phyloP scores from a whole-genome alignment of 2,797 vertebrate genomes.

The Thamnophis elegans region DNA sequence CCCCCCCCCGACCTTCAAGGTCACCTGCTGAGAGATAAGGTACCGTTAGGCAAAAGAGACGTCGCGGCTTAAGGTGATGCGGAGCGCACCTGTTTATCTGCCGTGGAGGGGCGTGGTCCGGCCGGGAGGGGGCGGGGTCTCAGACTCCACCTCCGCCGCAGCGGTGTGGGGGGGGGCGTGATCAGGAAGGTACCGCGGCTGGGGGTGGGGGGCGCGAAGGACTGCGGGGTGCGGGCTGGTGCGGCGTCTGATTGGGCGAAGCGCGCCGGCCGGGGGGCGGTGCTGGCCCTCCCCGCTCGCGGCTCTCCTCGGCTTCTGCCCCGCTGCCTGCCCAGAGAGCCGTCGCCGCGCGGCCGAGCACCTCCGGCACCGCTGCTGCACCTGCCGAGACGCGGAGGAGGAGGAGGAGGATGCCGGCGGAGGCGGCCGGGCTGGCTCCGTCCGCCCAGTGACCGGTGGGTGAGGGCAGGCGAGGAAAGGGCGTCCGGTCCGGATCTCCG shows the following conservation, averaged over 20 bases:
- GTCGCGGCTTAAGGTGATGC: background rate
- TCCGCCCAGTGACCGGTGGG: background rate
- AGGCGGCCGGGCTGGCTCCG: background rate
- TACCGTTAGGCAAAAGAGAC: background rate
- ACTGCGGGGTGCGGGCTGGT: background rate
- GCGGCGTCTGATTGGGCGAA: background rate
- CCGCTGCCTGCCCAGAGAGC: background rate
- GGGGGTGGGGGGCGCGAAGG: too few relatives aligned
- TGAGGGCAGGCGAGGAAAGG: background rate
- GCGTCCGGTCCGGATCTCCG: background rate
- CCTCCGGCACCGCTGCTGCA: background rate
- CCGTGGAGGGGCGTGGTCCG: background rate
- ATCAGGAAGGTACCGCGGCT: background rate
- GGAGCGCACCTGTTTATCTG: background rate
- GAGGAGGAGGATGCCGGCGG: background rate
- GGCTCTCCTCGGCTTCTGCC: background rate
- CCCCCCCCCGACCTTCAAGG: background rate
- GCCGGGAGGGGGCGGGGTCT: constrained; percentile 3
- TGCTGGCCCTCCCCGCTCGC: background rate
- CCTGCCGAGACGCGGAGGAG: background rate
- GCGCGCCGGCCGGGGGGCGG: background rate
- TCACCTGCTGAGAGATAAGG: too few relatives aligned
- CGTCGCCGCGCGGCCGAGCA: background rate
- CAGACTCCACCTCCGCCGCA: background rate
- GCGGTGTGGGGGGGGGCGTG: background rate